These are phyloP conservation scores for Pocota personata DNA, from an alignment of 2,888 invertebrate genomes.

Conservation along the genomic window DNA sequence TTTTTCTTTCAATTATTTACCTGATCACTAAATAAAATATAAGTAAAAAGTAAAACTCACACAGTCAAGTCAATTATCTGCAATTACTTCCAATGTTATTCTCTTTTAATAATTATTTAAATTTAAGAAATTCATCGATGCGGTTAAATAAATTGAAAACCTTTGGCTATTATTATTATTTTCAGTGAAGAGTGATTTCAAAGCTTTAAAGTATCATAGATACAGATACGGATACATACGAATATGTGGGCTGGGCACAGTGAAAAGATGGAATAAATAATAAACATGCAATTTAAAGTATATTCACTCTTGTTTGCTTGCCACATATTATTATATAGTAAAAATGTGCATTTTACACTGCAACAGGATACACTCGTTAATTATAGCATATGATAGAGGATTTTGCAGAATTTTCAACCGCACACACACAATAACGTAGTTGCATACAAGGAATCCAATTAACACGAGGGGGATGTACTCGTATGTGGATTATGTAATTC, in stretches of 20 bases:
- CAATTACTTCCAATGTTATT: not conserved
- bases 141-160: not conserved
- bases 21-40: too few relatives aligned
- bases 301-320: slow-evolving; percentile 17
- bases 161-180: not conserved
- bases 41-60: too few relatives aligned
- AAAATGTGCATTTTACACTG: slow-evolving; percentile 13
- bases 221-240: not conserved
- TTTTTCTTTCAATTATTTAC: too few relatives aligned
- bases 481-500: too few relatives aligned
- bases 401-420: slow-evolving; percentile 9
- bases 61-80: not conserved
- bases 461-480: not conserved
- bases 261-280: not conserved
- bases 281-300: slow-evolving; percentile 16
- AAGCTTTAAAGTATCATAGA: not conserved
- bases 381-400: slow-evolving; percentile 20
- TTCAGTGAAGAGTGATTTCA: slow-evolving; percentile 14
- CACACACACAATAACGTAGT: not conserved
- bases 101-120: not conserved
- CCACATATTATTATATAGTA: slow-evolving; percentile 35
- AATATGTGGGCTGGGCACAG: not conserved
- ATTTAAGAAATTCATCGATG: slow-evolving; percentile 13
- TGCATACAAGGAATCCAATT: slow-evolving; percentile 33
- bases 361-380: slow-evolving; percentile 32